These are phyloP conservation scores for Rhyacophila brunnea DNA, from an alignment of 1,140 invertebrate genomes.

Conservation along the genomic window DNA sequence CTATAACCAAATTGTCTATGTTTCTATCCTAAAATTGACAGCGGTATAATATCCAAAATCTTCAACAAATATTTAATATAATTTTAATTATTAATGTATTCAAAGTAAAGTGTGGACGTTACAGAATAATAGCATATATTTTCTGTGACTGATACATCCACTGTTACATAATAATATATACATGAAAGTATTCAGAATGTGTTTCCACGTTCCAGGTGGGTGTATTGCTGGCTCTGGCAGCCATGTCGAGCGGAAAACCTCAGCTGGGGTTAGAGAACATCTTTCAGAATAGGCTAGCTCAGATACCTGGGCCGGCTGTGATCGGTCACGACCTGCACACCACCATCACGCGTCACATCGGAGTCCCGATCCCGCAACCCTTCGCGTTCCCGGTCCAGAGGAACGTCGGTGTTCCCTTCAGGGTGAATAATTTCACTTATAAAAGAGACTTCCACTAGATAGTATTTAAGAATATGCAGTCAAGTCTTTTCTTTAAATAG, in stretches of 20 bases:
- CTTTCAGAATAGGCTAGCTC: background rate
- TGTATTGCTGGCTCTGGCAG: background rate
- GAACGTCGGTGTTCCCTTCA: slow-evolving; percentile 45
- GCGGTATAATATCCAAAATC: no score
- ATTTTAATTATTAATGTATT: no score
- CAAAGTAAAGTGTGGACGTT: no score
- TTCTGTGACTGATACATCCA: no score
- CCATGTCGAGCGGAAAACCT: slow-evolving; percentile 17
- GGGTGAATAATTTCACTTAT: slow-evolving; percentile 37
- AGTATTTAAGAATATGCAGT: background rate
- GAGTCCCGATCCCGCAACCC: slow-evolving; percentile 48
- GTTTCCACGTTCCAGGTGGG: background rate
- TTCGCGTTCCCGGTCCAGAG: slow-evolving; percentile 49
- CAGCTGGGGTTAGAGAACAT: slow-evolving; percentile 16
- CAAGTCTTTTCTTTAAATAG: background rate
- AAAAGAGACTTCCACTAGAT: background rate
- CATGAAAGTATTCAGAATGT: no score
- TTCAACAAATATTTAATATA: no score
- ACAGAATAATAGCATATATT: no score
- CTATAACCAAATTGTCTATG: no score
- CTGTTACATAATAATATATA: no score
- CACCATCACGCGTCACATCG: slow-evolving; percentile 50
- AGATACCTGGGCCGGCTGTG: slow-evolving; percentile 29
- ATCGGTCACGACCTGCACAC: slow-evolving; percentile 50
- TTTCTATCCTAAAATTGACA: no score